Evolutionary conservation across 2,888 invertebrate genomes (phyloP).

Genomic region (Drosophila melanosoma): DNA sequence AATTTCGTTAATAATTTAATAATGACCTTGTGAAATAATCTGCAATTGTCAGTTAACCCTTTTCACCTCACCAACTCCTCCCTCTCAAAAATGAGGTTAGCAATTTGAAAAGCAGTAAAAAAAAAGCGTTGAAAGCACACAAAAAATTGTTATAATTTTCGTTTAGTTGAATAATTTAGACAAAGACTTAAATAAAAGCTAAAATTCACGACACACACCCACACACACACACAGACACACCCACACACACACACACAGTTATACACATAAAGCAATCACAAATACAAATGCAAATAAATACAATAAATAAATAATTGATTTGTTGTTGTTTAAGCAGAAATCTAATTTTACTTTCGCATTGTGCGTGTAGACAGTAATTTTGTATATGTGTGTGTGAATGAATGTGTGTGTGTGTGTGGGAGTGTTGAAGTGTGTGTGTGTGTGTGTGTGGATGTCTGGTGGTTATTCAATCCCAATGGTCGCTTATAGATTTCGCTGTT

Average conservation of each 20-base stretch:
- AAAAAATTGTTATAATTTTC: conserved; percentile 32
- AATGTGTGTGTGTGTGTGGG: not conserved
- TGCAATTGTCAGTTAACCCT: conserved; percentile 23
- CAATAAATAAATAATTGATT: conserved; percentile 70
- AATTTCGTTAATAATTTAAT: conserved; percentile 39
- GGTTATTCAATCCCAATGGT: conserved; percentile 14
- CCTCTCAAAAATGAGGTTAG: not conserved
- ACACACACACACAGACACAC: conserved; percentile 26
- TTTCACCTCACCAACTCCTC: not conserved
- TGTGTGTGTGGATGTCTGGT: not conserved
- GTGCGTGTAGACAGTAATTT: conserved; percentile 14
- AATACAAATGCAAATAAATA: conserved; percentile 27
- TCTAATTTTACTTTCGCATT: conserved; percentile 63
- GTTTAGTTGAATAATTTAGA: conserved; percentile 58
- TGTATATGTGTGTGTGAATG: conserved; percentile 2
- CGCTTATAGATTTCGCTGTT: conserved; percentile 43
- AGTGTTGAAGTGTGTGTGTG: not conserved
- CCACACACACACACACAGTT: conserved; percentile 28
- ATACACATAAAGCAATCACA: conserved; percentile 20
- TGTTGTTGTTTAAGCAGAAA: conserved; percentile 58
- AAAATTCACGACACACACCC: conserved; percentile 45
- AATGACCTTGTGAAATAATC: conserved; percentile 51
- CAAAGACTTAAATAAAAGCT: conserved; percentile 60
- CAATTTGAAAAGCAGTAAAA: conserved; percentile 9
- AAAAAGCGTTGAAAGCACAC: conserved; percentile 17